Evolutionary conservation across 1,140 invertebrate species (phyloP).

Genomic region (Drosophila mauritiana): DNA sequence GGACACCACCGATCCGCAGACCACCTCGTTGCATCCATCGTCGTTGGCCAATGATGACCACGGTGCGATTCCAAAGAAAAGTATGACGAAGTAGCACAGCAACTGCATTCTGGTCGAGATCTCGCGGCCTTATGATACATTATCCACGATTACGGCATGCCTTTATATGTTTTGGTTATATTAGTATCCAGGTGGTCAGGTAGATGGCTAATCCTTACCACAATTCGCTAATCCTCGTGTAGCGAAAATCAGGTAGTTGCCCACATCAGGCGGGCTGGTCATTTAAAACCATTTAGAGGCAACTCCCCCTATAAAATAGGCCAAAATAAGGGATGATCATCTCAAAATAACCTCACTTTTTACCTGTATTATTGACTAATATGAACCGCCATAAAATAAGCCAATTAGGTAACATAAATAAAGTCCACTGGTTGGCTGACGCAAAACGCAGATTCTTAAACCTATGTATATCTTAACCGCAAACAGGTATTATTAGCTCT

Average conservation of each 20-base stretch:
- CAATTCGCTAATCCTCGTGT: conserved; percentile 16
- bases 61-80: neutral
- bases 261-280: conserved; percentile 13
- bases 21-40: conserved; percentile 79
- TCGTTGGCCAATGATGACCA: conserved; percentile 24
- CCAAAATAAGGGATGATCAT: conserved; percentile 6
- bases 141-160: neutral
- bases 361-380: neutral
- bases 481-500: neutral
- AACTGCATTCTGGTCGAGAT: conserved; percentile 25
- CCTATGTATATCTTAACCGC: neutral
- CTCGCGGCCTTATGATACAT: conserved; percentile 30
- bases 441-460: neutral
- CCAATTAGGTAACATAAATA: neutral
- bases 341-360: neutral
- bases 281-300: conserved; percentile 64
- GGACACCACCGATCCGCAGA: conserved; percentile 92
- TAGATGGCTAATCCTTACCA: conserved; percentile 1
- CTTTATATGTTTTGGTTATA: conserved; percentile 22
- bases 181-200: conserved; percentile 20
- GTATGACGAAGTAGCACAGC: neutral
- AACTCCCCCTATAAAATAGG: neutral
- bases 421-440: too few species aligned
- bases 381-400: neutral
- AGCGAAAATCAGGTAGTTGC: conserved; percentile 12